Evolutionary conservation across 1,140 invertebrate species (phyloP), one percentile per base, ranked within the genome.

Genomic region (Arctopsyche grandis): DNA sequence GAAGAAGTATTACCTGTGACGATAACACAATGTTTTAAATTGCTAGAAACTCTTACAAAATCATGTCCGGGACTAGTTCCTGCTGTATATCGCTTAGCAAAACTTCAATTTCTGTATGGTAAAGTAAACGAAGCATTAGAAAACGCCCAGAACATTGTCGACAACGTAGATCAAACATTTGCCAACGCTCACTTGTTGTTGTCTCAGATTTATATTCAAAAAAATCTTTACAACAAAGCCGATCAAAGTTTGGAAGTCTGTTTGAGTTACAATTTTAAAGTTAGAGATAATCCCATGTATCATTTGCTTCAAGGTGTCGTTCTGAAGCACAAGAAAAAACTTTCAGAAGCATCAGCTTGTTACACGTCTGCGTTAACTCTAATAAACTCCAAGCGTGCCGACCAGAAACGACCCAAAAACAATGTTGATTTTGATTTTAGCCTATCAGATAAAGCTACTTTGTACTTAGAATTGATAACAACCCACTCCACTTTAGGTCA

Each of bases 201-300:
- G 89, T 96, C 97, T 19, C 95, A 98, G 87, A 94, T 97, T 69
- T 91, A 95, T 75, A 86, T 93, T 0, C 89, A 91, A 58, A 93
- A 95, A 85, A 91, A 92, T 48, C 91, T 94, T 81, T 95, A 92
- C 84, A 91, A 93, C 38, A 90, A 93, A 83, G 97, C 97, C 0
- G 91, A 93, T 16, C 94, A 98, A 85, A 93, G 92, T 75, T 87
- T 99, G 26, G 97, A 99, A 89, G 91, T 94, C 77, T 96, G 94
- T 77, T 87, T 98, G 0, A 97, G 96, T 84, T 94, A 94, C 84
- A 96, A 98, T 87, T 98, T 99, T 84, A 93, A 96, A 87, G 93
- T 98, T 0, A 87, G 96, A 82, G 96, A 99, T 77, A 94, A 95
- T 86, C 95, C 97, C 0, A 88, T 97, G 83, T 99, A 96, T 85